Percentiles rank a stretch among this genome's conserved stretches.
These are phyloP conservation scores for Agraylea sexmaculata DNA, from an alignment of 1,140 invertebrate genomes.

Conservation along the genomic window DNA sequence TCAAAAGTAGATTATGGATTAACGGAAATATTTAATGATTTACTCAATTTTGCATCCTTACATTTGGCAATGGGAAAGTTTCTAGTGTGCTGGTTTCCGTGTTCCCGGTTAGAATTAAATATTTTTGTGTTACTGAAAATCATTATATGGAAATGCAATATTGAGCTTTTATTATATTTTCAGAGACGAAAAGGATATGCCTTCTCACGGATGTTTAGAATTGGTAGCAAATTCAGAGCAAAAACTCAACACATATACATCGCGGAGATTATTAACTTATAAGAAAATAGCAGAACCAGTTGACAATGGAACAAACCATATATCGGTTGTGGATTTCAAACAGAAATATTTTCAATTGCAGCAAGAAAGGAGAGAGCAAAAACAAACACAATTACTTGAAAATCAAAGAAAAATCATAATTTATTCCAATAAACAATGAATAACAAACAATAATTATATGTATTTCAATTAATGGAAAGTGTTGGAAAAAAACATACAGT, in stretches of 20 bases:
- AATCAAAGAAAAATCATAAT: too few species aligned
- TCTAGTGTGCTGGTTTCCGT: conserved; percentile 86
- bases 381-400: conserved; percentile 6
- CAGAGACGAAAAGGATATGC: conserved; percentile 62
- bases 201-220: conserved; percentile 64
- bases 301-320: conserved; percentile 25
- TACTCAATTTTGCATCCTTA: conserved; percentile 68
- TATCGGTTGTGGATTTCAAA: conserved; percentile 39
- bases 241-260: conserved; percentile 61
- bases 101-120: conserved; percentile 51
- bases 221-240: conserved; percentile 81
- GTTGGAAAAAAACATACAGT: too few species aligned
- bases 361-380: conserved; percentile 44
- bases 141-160: conserved; percentile 8
- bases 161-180: conserved; percentile 23
- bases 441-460: too few species aligned
- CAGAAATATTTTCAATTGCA: conserved; percentile 53
- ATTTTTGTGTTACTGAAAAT: conserved; percentile 9
- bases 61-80: conserved; percentile 64
- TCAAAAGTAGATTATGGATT: conserved; percentile 80
- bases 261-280: conserved; percentile 75
- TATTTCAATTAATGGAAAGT: too few species aligned
- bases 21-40: conserved; percentile 67
- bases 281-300: conserved; percentile 58
- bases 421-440: too few species aligned